These are phyloP conservation scores for Trididemnum nubilum DNA, from an alignment of 23 tunicate genomes.

Conservation along the genomic window DNA sequence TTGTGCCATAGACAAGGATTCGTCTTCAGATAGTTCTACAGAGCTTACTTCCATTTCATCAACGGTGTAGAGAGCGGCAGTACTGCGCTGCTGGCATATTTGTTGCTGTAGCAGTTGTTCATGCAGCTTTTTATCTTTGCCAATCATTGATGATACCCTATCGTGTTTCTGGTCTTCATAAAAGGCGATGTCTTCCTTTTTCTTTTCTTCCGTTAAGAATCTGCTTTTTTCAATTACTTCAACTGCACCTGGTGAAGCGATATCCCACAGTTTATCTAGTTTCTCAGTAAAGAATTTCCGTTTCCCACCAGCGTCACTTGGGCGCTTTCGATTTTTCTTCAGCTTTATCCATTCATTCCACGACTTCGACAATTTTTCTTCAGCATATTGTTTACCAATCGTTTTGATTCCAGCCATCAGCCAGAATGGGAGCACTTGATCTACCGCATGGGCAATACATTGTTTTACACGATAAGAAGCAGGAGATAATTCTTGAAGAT, in stretches of 20 bases:
- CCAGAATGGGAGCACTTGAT: background rate
- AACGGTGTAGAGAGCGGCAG: background rate
- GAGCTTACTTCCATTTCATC: background rate
- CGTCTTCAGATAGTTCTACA: background rate
- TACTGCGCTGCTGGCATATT: background rate
- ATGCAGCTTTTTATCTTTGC: background rate
- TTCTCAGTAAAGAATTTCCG: background rate
- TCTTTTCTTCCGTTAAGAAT: background rate
- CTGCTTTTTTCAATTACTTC: background rate
- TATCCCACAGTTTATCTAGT: background rate
- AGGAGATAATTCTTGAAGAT: background rate
- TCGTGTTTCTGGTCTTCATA: background rate
- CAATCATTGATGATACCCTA: background rate
- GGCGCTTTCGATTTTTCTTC: background rate
- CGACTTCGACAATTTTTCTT: background rate
- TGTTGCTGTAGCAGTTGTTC: background rate
- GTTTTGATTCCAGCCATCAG: conserved; percentile 9
- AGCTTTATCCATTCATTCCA: background rate
- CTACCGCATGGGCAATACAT: background rate
- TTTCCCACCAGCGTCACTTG: background rate
- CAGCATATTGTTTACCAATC: background rate
- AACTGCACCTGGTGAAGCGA: background rate
- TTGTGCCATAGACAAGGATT: background rate
- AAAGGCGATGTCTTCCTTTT: conserved; percentile 4
- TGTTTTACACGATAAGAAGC: background rate